A percentile compares a stretch with the other conserved stretches of the same genome.
Conservation (phyloP, 2,113 vertebrate genomes). For the Engraulis encrasicolus region DNA sequence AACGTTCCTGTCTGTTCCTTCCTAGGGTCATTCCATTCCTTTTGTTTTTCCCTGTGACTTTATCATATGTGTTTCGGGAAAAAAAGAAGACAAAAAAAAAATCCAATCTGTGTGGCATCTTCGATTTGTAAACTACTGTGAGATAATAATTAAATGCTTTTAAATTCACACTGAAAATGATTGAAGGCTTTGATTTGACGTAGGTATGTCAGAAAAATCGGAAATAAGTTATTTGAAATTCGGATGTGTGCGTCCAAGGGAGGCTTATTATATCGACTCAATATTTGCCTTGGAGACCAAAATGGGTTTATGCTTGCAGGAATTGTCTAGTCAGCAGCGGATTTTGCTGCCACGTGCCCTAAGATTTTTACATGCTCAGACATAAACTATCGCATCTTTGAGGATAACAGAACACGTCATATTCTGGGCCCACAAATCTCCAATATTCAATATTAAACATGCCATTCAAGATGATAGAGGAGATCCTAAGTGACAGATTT, state of each 20-base stretch:
- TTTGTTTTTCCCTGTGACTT: neutral
- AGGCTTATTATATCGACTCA: neutral
- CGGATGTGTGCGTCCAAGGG: neutral
- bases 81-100: neutral
- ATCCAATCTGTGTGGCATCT: slow-evolving; percentile 4
- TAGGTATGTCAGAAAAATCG: neutral
- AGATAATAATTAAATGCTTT: slow-evolving; percentile 1
- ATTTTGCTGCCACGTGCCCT: neutral
- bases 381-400: neutral
- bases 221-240: neutral
- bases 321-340: neutral
- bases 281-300: neutral
- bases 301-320: neutral
- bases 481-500: neutral
- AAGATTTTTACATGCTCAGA: neutral
- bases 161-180: slow-evolving; percentile 1
- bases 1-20: slow-evolving; percentile 5
- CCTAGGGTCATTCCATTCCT: neutral
- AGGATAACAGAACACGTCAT: neutral
- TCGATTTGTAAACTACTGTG: slow-evolving; percentile 5
- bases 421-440: neutral
- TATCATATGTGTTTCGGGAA: neutral
- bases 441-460: neutral
- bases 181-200: neutral
- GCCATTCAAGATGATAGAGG: neutral